Conservation (phyloP, 2,888 invertebrate genomes). For the Lochmaea crataegi region DNA sequence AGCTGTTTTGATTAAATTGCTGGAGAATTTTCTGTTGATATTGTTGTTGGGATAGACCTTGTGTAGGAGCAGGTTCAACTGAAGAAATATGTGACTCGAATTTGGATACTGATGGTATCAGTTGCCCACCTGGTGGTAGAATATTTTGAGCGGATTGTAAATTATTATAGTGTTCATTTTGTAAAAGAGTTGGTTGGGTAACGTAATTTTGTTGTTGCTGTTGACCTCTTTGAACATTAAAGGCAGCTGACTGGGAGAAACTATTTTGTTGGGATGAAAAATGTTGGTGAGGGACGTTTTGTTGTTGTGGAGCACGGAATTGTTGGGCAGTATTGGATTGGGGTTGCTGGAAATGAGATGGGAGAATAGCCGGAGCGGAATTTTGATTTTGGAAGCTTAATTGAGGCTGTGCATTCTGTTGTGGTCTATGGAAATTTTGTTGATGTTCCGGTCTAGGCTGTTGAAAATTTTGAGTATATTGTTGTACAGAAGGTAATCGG, state of each 20-base stretch:
- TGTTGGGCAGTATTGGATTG: constrained; percentile 2
- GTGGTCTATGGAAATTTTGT: constrained; percentile 44
- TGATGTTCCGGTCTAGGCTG: constrained; percentile 49
- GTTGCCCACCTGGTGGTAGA: constrained; percentile 76
- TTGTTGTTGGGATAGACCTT: constrained; percentile 39
- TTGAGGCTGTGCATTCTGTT: constrained; percentile 46
- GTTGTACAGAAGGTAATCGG: constrained; percentile 50
- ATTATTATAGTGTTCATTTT: constrained; percentile 50
- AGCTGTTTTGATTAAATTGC: constrained; percentile 48
- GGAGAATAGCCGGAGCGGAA: neutral
- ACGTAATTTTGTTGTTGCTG: constrained; percentile 47
- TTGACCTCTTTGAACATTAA: constrained; percentile 24
- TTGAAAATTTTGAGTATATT: constrained; percentile 54
- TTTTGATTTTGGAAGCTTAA: constrained; percentile 50
- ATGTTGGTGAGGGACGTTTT: neutral
- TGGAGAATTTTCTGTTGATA: constrained; percentile 52
- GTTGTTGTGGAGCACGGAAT: constrained; percentile 1
- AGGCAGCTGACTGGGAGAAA: neutral
- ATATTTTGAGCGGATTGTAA: constrained; percentile 60
- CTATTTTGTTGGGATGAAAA: neutral
- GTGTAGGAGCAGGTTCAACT: constrained; percentile 55
- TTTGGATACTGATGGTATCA: constrained; percentile 81
- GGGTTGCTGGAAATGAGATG: constrained; percentile 13
- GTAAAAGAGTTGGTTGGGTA: constrained; percentile 16
- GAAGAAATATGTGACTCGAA: constrained; percentile 82